These are phyloP conservation scores for Hephaestus fuliginosus DNA, from an alignment of 2,797 vertebrate genomes.

Conservation along the genomic window DNA sequence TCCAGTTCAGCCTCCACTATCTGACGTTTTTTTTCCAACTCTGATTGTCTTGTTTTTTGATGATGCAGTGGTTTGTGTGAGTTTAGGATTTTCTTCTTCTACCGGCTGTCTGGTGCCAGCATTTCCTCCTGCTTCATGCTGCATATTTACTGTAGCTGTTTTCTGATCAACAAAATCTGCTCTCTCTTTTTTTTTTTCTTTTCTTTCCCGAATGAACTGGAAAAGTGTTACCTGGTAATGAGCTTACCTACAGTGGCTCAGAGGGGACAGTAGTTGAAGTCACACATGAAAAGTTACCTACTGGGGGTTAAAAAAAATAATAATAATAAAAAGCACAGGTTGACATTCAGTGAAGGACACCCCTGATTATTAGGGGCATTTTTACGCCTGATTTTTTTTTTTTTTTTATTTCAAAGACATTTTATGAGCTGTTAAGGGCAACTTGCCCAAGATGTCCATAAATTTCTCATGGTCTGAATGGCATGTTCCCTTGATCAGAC, in stretches of 20 bases:
- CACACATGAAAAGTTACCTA: constrained; percentile 30
- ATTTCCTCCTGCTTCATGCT: constrained; percentile 3
- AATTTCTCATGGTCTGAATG: constrained; percentile 11
- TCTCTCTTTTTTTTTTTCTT: not conserved
- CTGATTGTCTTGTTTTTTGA: constrained; percentile 1
- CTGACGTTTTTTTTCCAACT: not conserved
- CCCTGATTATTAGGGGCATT: constrained; percentile 8
- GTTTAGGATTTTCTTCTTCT: constrained; percentile 22
- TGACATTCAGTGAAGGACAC: constrained; percentile 57
- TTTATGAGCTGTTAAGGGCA: constrained; percentile 42
- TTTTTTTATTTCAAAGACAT: constrained; percentile 30
- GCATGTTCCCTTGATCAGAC: not conserved
- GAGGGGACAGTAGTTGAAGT: constrained; percentile 26
- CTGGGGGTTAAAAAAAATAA: not conserved
- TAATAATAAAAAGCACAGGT: not conserved
- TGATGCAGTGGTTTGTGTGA: constrained; percentile 3
- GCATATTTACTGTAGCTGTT: not conserved
- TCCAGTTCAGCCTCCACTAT: constrained; percentile 2
- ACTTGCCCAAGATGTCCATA: constrained; percentile 5
- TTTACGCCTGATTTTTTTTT: constrained; percentile 10
- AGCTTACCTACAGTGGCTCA: constrained; percentile 9
- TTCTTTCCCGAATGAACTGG: constrained; percentile 14
- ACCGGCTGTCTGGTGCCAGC: constrained; percentile 13
- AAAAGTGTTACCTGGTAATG: not conserved
- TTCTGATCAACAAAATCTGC: constrained; percentile 20